Evolutionary conservation across 2,113 vertebrate genomes (phyloP).

Genomic region (Tyrannus savana): DNA sequence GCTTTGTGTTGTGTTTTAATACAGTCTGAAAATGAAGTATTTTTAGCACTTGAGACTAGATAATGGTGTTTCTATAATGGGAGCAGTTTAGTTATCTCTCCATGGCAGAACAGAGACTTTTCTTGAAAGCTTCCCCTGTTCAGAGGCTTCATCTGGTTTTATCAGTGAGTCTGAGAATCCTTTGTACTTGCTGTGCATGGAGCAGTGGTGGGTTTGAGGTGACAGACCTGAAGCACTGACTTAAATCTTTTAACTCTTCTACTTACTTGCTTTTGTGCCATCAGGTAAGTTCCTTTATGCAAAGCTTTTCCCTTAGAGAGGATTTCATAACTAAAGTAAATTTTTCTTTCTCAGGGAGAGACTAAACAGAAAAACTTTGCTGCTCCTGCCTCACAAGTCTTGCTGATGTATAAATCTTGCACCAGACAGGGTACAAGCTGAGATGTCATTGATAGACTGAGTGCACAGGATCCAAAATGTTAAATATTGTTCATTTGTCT

Average conservation of each 20-base stretch:
- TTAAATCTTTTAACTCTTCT: background rate
- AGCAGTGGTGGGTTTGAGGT: background rate
- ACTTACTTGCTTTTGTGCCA: background rate
- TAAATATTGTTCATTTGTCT: background rate
- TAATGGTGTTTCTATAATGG: background rate
- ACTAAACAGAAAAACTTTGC: background rate
- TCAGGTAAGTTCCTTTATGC: background rate
- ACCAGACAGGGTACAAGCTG: background rate
- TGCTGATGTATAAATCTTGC: background rate
- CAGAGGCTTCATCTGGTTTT: background rate
- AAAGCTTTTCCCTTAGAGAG: background rate
- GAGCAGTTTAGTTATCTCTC: background rate
- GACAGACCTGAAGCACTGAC: background rate
- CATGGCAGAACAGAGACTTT: background rate
- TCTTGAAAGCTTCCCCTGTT: background rate
- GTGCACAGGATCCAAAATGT: background rate
- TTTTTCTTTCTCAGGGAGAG: background rate
- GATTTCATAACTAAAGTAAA: background rate
- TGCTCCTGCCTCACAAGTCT: background rate
- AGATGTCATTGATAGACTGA: background rate
- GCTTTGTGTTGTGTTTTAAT: background rate
- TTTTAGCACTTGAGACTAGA: slow-evolving; percentile 18
- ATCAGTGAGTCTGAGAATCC: background rate
- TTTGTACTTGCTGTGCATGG: background rate
- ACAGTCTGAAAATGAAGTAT: background rate